Evolutionary conservation across 2,113 vertebrate genomes (phyloP).

Genomic region (Nibea albiflora): DNA sequence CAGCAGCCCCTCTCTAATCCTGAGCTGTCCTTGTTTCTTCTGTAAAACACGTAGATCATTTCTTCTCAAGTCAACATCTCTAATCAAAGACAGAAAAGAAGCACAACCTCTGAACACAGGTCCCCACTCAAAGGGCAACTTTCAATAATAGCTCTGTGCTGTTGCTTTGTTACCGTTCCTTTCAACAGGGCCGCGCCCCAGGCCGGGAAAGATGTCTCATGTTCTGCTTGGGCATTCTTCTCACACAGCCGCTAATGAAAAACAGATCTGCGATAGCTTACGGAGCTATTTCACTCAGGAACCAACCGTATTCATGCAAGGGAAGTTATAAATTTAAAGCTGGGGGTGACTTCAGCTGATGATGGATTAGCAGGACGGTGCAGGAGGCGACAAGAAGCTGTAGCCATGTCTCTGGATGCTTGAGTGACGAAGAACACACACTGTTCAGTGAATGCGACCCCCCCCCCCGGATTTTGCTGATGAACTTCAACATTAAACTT

Average conservation of each 20-base stretch:
- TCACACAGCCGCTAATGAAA: slow-evolving; percentile 70
- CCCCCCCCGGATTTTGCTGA: too few relatives aligned
- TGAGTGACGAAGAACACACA: neutral
- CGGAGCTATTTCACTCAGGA: slow-evolving; percentile 15
- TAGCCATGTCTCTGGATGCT: slow-evolving; percentile 13
- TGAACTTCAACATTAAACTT: too few relatives aligned
- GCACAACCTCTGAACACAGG: neutral
- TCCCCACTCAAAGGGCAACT: neutral
- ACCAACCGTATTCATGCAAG: neutral
- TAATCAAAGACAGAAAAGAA: neutral
- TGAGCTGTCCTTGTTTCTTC: neutral
- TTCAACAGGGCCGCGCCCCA: slow-evolving; percentile 5
- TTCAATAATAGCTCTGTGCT: slow-evolving; percentile 36
- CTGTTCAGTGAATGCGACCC: slow-evolving; percentile 1
- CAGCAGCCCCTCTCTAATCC: slow-evolving; percentile 16
- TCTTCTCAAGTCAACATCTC: neutral
- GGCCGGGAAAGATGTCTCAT: slow-evolving; percentile 25
- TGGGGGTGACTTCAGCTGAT: neutral
- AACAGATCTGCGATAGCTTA: slow-evolving; percentile 30
- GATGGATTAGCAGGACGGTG: slow-evolving; percentile 5
- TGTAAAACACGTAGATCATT: neutral
- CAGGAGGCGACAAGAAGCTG: slow-evolving; percentile 34
- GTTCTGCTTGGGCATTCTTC: slow-evolving; percentile 49
- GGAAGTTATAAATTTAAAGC: neutral
- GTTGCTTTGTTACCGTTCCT: slow-evolving; percentile 39